phyloP scores from a whole-genome alignment of 1,140 invertebrate genomes.

The Aethina tumida region DNA sequence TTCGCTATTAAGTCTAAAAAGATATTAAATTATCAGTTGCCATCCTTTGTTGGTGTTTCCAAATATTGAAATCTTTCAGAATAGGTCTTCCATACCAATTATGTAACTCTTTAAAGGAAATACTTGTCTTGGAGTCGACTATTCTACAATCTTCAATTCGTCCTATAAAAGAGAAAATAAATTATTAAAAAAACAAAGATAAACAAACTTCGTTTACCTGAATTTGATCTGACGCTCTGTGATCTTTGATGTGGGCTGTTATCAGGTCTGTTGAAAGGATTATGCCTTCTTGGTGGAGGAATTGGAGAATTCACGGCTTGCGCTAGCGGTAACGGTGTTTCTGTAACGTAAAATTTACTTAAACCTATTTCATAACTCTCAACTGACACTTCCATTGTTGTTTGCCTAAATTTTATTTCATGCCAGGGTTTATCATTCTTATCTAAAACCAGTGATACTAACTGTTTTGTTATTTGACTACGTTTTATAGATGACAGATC shows the following conservation, averaged over 20 bases:
- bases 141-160: slow-evolving; percentile 20
- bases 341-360: slow-evolving; percentile 28
- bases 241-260: slow-evolving; percentile 40
- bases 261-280: slow-evolving; percentile 56
- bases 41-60: slow-evolving; percentile 42
- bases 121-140: slow-evolving; percentile 39
- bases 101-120: slow-evolving; percentile 61
- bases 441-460: no score
- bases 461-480: no score
- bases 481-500: no score
- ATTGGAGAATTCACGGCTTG: slow-evolving; percentile 41
- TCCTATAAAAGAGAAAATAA: slow-evolving; percentile 13
- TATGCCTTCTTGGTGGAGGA: slow-evolving; percentile 53
- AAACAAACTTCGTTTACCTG: slow-evolving; percentile 31
- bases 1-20: no score
- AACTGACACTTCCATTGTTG: slow-evolving; percentile 12
- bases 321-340: slow-evolving; percentile 20
- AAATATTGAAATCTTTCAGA: slow-evolving; percentile 54
- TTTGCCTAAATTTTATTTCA: not conserved
- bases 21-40: slow-evolving; percentile 14
- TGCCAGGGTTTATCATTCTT: no score
- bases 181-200: not conserved
- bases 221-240: slow-evolving; percentile 44
- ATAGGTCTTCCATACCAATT: slow-evolving; percentile 57
- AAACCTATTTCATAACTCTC: slow-evolving; percentile 21